Evolutionary conservation across 2,797 vertebrate species (phyloP), one percentile per base, ranked within the genome.

Genomic region (Ficedula albicollis): DNA sequence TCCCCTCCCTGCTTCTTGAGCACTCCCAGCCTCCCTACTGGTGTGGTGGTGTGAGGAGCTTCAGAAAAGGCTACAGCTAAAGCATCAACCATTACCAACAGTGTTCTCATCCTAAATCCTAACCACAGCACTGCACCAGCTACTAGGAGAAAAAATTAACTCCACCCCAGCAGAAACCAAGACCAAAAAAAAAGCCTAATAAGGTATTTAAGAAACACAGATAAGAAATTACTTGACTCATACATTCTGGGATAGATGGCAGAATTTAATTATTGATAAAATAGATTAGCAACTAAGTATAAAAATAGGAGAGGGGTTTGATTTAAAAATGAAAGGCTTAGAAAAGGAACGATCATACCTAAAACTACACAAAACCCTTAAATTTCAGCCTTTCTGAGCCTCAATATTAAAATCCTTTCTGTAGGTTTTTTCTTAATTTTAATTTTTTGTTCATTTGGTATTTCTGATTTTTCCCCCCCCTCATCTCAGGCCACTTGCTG

Each of bases 191-290:
- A 52, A 29, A 5, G 7, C 4, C 0, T 36, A 69, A 52, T 56
- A 64, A 70, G 26, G 8, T 80, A 30, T 66, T 87, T 72, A 70
- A 46, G 54, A 90, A 84, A 73, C 13, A 41, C 11, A 86, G 36
- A 63, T 68, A 81, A 79, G 29, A 68, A 76, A 80, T 79, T 89
- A 2, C 51, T 70, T 85, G 60, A 83, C 11, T 76, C 32, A 46
- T 70, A n/a, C 7, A 63, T 46, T 84, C 39, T 72, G 22, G 62
- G 80, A 84, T 69, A 78, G 55, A 82, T 63, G 26, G 19, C 17
- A 64, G 43, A 87, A 72, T 78, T 70, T 75, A 92, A 91, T 87
- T 84, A 56, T 79, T 62, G 29, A 85, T 58, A 89, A 89, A 77
- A 77, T 29, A 52, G 17, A 62, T 72, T 76, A 43, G 5, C 22